Evolutionary conservation across 92 coral and sea anemone genomes (phyloP), one percentile per base, ranked within the genome.

Genomic region (Zoanthus solanderi): DNA sequence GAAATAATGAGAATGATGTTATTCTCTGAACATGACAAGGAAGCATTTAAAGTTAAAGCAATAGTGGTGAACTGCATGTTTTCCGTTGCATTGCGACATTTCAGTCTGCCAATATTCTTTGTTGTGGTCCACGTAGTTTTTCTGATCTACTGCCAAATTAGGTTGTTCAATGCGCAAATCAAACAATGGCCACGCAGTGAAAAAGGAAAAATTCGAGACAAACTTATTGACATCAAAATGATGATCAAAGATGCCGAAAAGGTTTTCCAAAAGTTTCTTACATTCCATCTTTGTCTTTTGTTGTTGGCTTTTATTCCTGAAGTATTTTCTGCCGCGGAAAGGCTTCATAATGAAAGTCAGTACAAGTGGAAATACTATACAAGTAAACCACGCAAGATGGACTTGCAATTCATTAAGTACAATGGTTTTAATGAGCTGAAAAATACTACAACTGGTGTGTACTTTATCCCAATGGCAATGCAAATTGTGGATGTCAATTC

Each of bases 71-170:
- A 79, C 63, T 52, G 76, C 34, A 16, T 52, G 4, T 57, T 90
- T 8, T 77, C 90, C 31, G 48, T 72, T 30, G 3, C 87, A 28
- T 89, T 84, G 10, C 89, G 95, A 3, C 16, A 88, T 15, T 60
- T 87, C 0, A 85, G 90, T 45, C 87, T 93, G 31, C 95, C 98
- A 0, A 83, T 92, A 0, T 63, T 92, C 69, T 23, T 94, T 10
- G 89, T 71, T 23, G 79, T 92, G 10, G 75, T 93, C 16, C 66
- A 86, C 47, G 94, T 23, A 1, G 85, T 94, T 17, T 91, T 87
- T 78, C 79, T 94, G 47, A 78, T 89, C 30, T 94, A 86, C 83
- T 82, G 78, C 57, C 88, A 92, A 68, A 74, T 91, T 14, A 86
- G 89, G 37, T 58, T 76, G 14, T 93, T 69, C 73, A 92, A 94